These are phyloP conservation scores for Aporophyla nigra DNA, from an alignment of 2,888 invertebrate genomes.

Conservation along the genomic window DNA sequence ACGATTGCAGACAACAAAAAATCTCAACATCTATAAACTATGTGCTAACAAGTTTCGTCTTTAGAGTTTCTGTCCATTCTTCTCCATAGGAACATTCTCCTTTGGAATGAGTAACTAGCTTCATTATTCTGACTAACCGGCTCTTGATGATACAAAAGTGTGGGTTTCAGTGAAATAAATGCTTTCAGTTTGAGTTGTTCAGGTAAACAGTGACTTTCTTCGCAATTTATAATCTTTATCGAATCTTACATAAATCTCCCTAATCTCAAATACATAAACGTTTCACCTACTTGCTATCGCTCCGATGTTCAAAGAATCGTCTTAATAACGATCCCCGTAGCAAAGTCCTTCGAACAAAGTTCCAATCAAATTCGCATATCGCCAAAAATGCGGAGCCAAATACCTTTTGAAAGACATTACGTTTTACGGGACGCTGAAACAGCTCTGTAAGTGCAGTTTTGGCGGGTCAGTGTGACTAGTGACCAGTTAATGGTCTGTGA, in stretches of 20 bases:
- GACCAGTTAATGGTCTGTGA: slow-evolving; percentile 77
- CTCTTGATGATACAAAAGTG: too few relatives aligned
- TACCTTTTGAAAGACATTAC: slow-evolving; percentile 72
- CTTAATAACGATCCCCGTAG: slow-evolving; percentile 27
- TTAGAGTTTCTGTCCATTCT: too few relatives aligned
- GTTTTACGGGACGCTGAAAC: slow-evolving; percentile 76
- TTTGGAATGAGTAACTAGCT: too few relatives aligned
- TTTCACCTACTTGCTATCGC: slow-evolving; percentile 19
- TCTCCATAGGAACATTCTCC: too few relatives aligned
- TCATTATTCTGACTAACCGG: too few relatives aligned
- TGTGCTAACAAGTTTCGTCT: neutral
- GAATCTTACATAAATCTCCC: slow-evolving; percentile 11
- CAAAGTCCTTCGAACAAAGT: slow-evolving; percentile 53
- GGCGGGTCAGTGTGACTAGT: slow-evolving; percentile 74
- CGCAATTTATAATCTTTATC: neutral
- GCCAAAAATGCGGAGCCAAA: slow-evolving; percentile 65
- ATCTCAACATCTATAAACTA: neutral
- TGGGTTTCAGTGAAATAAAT: too few relatives aligned
- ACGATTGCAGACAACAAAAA: neutral
- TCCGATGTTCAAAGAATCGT: slow-evolving; percentile 37
- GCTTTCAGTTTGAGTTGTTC: too few relatives aligned
- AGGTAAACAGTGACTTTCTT: too few relatives aligned
- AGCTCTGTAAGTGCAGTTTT: slow-evolving; percentile 75
- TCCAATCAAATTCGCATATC: slow-evolving; percentile 69
- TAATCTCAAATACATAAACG: slow-evolving; percentile 34